A percentile compares a stretch with the other conserved stretches of the same genome.
phyloP scores from a whole-genome alignment of 2,888 invertebrate genomes.

The Ormyrus nitidulus region DNA sequence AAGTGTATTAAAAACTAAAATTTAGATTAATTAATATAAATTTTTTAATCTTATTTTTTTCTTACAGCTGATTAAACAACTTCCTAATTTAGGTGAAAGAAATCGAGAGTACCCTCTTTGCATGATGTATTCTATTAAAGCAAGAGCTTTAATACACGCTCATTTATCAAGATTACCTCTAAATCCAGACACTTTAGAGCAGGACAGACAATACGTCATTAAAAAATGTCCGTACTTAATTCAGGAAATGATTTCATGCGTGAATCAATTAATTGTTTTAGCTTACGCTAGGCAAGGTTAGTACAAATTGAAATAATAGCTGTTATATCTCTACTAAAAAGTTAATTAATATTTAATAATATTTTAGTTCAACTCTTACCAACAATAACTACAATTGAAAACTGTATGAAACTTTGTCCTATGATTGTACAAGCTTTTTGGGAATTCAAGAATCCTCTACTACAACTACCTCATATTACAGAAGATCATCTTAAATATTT shows the following conservation, averaged over 20 bases:
- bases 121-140: conserved; percentile 93
- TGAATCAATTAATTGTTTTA: conserved; percentile 93
- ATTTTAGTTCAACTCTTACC: conserved; percentile 86
- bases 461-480: conserved; percentile 95
- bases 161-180: conserved; percentile 91
- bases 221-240: conserved; percentile 96
- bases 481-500: conserved; percentile 94
- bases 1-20: conserved; percentile 67
- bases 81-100: conserved; percentile 95
- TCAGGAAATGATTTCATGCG: conserved; percentile 97
- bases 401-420: conserved; percentile 97
- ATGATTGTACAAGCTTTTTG: conserved; percentile 98
- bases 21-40: neutral
- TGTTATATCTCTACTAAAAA: neutral
- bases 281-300: conserved; percentile 92
- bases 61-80: conserved; percentile 88
- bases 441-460: conserved; percentile 94
- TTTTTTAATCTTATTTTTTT: neutral
- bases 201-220: conserved; percentile 89
- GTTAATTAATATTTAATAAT: conserved; percentile 24
- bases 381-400: conserved; percentile 95
- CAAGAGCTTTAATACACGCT: conserved; percentile 95
- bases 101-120: conserved; percentile 97
- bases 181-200: conserved; percentile 87
- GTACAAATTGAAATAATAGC: conserved; percentile 65